Conservation (phyloP, 2,797 vertebrate genomes). For the Trichosurus vulpecula region DNA sequence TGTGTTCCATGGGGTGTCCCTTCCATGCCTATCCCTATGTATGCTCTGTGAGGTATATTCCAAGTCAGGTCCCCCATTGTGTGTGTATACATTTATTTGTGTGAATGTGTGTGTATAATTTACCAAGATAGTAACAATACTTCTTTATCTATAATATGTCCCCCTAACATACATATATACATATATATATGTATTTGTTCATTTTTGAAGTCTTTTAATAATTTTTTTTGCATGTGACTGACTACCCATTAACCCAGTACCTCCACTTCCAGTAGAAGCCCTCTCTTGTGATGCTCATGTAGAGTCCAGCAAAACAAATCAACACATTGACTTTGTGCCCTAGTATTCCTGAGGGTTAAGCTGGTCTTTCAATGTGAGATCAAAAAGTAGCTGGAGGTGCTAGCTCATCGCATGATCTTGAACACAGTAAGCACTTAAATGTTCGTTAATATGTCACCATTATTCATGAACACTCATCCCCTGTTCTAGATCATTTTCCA, state of each 20-base stretch:
- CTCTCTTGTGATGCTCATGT: neutral
- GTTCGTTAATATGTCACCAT: neutral
- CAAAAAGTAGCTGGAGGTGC: neutral
- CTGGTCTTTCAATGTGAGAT: neutral
- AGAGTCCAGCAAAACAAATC: neutral
- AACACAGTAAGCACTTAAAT: neutral
- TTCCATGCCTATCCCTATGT: neutral
- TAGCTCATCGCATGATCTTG: neutral
- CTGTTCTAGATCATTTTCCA: neutral
- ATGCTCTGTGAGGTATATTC: neutral
- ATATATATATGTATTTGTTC: too few species aligned
- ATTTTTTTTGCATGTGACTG: neutral
- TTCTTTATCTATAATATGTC: neutral
- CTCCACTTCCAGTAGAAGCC: neutral
- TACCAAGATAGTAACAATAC: neutral
- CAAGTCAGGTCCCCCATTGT: neutral
- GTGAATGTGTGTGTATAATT: neutral
- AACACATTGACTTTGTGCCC: neutral
- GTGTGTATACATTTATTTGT: neutral
- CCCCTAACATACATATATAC: too few species aligned
- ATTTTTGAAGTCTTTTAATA: neutral
- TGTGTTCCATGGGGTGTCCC: neutral
- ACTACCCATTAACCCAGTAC: neutral
- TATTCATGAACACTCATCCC: neutral
- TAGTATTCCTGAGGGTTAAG: neutral